Conservation (phyloP, 1,140 invertebrate genomes). For the Copidosoma floridanum region DNA sequence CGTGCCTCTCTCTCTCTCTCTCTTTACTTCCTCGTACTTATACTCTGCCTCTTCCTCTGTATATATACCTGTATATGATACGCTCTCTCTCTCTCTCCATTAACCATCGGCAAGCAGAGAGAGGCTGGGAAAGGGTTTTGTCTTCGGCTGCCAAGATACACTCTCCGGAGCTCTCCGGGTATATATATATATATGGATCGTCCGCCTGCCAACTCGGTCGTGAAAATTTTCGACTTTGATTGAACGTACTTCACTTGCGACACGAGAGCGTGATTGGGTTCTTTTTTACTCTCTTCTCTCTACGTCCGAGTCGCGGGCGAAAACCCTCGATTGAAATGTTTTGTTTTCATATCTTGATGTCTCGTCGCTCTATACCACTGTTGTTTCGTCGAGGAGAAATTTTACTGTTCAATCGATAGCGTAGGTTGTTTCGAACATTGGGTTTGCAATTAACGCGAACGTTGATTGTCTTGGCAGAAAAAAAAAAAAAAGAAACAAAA, state of each 20-base stretch:
- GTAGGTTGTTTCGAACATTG: neutral
- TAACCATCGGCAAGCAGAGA: neutral
- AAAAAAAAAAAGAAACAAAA: too few species aligned
- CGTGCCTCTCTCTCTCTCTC: too few species aligned
- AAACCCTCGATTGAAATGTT: constrained; percentile 14
- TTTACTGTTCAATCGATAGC: neutral
- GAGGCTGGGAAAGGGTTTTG: constrained; percentile 16
- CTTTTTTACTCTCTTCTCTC: too few species aligned
- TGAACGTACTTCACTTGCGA: neutral
- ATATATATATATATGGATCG: too few species aligned
- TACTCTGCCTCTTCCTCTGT: neutral
- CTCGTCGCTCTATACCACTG: neutral
- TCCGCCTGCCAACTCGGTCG: too few species aligned
- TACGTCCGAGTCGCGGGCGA: too few species aligned
- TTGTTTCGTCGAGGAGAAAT: too few species aligned
- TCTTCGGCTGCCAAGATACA: neutral
- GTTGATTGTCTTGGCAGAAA: neutral
- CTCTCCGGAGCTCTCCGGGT: too few species aligned
- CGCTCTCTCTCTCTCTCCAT: neutral
- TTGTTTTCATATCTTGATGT: neutral
- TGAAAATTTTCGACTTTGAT: neutral
- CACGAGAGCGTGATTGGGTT: constrained; percentile 4
- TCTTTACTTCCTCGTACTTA: neutral
- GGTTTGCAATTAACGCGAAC: neutral
- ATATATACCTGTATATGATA: neutral